phyloP scores from a whole-genome alignment of 2,113 vertebrate genomes.

The Silurus meridionalis region DNA sequence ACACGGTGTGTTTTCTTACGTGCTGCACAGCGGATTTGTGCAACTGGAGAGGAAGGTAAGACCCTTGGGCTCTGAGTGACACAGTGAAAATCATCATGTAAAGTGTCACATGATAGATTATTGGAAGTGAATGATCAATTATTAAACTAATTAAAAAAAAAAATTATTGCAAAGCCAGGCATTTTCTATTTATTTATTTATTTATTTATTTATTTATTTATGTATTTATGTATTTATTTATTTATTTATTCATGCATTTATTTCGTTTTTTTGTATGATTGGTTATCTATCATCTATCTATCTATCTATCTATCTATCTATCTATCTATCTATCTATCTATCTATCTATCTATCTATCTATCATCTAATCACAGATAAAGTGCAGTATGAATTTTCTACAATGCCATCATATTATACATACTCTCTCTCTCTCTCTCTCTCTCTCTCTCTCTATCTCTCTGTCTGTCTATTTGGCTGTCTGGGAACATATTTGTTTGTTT shows the following conservation, averaged over 20 bases:
- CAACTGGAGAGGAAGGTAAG: slow-evolving; percentile 81
- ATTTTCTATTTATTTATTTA: background rate
- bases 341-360: background rate
- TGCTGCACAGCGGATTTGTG: slow-evolving; percentile 65
- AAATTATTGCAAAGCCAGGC: background rate
- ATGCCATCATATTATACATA: too few relatives aligned
- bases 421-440: too few relatives aligned
- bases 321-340: background rate
- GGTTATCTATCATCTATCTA: background rate
- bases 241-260: slow-evolving; percentile 3
- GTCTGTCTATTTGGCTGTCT: background rate
- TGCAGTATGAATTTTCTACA: too few relatives aligned
- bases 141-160: background rate
- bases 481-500: accelerated
- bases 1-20: slow-evolving; percentile 18
- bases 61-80: too few relatives aligned
- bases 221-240: slow-evolving; percentile 1
- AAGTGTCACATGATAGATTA: background rate
- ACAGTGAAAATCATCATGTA: background rate
- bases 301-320: background rate
- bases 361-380: too few relatives aligned
- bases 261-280: background rate
- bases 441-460: background rate
- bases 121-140: background rate
- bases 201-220: background rate